A percentile compares a stretch with the other conserved stretches of the same genome.
Evolutionary conservation across 2,888 invertebrate species (phyloP).

Genomic region (Polia nebulosa): DNA sequence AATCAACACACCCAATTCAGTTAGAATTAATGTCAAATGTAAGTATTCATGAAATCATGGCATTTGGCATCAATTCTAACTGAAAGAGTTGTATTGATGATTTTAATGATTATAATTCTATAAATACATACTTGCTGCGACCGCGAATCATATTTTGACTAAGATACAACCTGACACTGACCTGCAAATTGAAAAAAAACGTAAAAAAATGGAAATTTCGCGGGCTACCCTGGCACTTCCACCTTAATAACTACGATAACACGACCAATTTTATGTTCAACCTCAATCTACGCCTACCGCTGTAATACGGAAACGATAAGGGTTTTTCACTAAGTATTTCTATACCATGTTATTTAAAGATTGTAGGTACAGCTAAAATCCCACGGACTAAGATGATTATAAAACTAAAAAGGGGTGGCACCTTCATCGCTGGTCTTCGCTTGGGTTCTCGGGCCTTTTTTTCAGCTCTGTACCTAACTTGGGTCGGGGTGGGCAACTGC

Average conservation of each 20-base stretch:
- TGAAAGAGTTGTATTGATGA: too few species aligned
- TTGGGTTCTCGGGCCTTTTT: conserved; percentile 11
- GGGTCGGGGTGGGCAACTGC: conserved; percentile 25
- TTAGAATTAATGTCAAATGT: too few species aligned
- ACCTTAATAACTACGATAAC: neutral
- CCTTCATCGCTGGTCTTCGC: conserved; percentile 11
- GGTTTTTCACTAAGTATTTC: neutral
- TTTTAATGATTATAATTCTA: too few species aligned
- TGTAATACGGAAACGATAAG: neutral
- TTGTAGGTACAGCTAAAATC: neutral
- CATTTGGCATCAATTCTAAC: too few species aligned
- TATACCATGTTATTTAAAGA: neutral
- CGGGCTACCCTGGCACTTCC: too few species aligned
- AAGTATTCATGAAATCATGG: too few species aligned
- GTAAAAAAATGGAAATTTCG: too few species aligned
- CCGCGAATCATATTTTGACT: too few species aligned
- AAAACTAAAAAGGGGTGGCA: neutral
- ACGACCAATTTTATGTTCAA: neutral
- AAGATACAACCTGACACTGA: too few species aligned
- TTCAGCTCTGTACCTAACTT: conserved; percentile 28
- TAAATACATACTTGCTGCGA: too few species aligned
- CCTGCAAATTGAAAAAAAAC: too few species aligned
- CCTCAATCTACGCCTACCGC: neutral
- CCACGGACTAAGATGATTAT: neutral
- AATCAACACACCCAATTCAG: too few species aligned